These are phyloP conservation scores for Priocnemis perturbator DNA, from an alignment of 2,888 invertebrate species.

Conservation along the genomic window DNA sequence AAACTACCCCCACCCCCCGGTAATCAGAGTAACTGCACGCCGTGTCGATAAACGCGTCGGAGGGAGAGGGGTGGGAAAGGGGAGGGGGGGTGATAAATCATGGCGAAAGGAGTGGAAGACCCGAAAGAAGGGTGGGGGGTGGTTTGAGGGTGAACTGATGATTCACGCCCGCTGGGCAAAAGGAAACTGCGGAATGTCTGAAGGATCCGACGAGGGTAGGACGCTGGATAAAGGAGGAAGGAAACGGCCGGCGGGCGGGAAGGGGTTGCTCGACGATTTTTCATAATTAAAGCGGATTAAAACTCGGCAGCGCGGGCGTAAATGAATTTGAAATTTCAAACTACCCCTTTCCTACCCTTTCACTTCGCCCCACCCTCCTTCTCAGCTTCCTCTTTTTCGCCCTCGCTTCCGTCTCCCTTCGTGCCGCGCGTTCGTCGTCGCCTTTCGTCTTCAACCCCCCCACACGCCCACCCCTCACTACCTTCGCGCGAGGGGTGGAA, in stretches of 20 bases:
- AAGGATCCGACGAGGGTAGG: slow-evolving; percentile 15
- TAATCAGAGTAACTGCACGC: too few relatives aligned
- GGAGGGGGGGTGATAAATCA: slow-evolving; percentile 24
- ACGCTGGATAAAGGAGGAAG: neutral
- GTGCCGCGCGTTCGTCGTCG: neutral
- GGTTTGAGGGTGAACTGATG: neutral
- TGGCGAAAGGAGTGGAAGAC: slow-evolving; percentile 24
- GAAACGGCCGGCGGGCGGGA: slow-evolving; percentile 16
- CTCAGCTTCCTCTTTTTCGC: slow-evolving; percentile 18
- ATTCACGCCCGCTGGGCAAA: slow-evolving; percentile 14
- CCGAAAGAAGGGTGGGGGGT: slow-evolving; percentile 7
- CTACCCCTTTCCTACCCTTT: slow-evolving; percentile 49
- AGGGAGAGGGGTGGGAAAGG: too few relatives aligned
- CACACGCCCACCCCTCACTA: neutral
- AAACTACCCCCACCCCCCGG: too few relatives aligned
- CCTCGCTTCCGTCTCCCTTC: slow-evolving; percentile 29
- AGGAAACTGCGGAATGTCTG: slow-evolving; percentile 26
- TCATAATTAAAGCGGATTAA: slow-evolving; percentile 65
- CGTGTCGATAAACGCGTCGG: too few relatives aligned
- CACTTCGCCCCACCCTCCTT: slow-evolving; percentile 24
- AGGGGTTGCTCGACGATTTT: slow-evolving; percentile 51
- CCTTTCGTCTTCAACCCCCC: neutral
- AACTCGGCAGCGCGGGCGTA: slow-evolving; percentile 57
- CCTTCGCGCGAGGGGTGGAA: slow-evolving; percentile 17
- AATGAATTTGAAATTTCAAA: slow-evolving; percentile 69